phyloP scores from a whole-genome alignment of 1,140 invertebrate species.

The Liolophura sinensis region DNA sequence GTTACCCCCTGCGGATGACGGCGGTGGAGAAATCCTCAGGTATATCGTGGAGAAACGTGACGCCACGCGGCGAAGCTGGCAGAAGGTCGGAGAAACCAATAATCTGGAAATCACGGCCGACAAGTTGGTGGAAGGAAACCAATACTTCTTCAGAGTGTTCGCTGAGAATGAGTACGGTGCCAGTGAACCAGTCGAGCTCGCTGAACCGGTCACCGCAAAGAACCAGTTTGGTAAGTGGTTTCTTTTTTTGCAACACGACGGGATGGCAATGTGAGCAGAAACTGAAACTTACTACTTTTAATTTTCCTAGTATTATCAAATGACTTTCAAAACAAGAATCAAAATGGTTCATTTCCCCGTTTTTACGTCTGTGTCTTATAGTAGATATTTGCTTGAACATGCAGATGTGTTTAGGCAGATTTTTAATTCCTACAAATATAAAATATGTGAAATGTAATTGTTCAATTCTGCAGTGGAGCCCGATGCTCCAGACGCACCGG shows the following conservation, averaged over 20 bases:
- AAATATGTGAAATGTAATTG: too few relatives aligned
- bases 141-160: slow-evolving; percentile 91
- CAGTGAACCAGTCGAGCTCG: slow-evolving; percentile 61
- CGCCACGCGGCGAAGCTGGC: slow-evolving; percentile 92
- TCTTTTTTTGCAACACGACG: slow-evolving; percentile 58
- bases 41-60: slow-evolving; percentile 92
- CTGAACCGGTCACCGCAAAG: slow-evolving; percentile 52
- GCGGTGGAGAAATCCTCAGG: slow-evolving; percentile 63
- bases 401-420: too few relatives aligned
- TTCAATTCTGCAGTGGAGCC: slow-evolving; percentile 79
- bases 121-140: slow-evolving; percentile 75
- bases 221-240: slow-evolving; percentile 48
- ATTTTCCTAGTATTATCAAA: too few relatives aligned
- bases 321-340: too few relatives aligned
- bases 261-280: too few relatives aligned
- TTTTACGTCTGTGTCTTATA: too few relatives aligned
- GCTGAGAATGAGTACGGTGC: slow-evolving; percentile 86
- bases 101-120: slow-evolving; percentile 55
- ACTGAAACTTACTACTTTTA: too few relatives aligned
- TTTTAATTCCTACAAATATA: too few relatives aligned
- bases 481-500: slow-evolving; percentile 79
- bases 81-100: slow-evolving; percentile 73
- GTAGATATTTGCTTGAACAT: too few relatives aligned
- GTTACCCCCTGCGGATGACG: slow-evolving; percentile 74
- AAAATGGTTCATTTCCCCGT: too few relatives aligned